These are phyloP conservation scores for Dendroctonus valens DNA, from an alignment of 1,140 invertebrate genomes.

Conservation along the genomic window DNA sequence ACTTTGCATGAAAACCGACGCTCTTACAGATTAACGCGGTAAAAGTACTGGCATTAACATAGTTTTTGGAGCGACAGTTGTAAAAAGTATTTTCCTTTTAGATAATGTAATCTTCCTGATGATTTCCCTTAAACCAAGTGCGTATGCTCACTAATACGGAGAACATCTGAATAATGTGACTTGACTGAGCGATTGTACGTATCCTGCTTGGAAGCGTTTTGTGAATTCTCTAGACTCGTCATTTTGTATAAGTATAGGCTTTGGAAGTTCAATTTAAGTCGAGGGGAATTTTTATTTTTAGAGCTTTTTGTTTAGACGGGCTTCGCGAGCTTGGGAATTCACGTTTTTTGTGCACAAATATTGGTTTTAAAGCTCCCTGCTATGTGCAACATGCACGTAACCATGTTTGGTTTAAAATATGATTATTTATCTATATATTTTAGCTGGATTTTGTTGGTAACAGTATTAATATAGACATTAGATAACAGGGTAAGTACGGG, in stretches of 20 bases:
- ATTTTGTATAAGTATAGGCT: constrained; percentile 34
- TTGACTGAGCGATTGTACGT: constrained; percentile 23
- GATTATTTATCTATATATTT: no score
- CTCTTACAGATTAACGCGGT: background rate
- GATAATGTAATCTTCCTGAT: background rate
- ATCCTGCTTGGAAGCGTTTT: constrained; percentile 32
- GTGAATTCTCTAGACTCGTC: constrained; percentile 33
- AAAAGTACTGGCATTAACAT: background rate
- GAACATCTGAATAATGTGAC: constrained; percentile 15
- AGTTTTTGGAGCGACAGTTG: background rate
- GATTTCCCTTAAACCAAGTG: no score
- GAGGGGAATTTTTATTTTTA: constrained; percentile 34
- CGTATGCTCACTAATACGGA: background rate
- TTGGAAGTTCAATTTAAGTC: constrained; percentile 32
- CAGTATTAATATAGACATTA: no score
- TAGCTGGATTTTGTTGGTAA: no score
- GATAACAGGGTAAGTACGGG: no score
- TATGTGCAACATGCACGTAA: no score
- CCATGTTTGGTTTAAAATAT: no score
- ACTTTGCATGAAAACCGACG: constrained; percentile 7
- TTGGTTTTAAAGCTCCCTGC: no score
- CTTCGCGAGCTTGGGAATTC: constrained; percentile 23
- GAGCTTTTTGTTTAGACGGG: constrained; percentile 32
- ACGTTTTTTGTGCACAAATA: constrained; percentile 14
- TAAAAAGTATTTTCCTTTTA: background rate